These are phyloP conservation scores for Leptinotarsa rubiginosa DNA, from an alignment of 2,888 invertebrate genomes.

Conservation along the genomic window DNA sequence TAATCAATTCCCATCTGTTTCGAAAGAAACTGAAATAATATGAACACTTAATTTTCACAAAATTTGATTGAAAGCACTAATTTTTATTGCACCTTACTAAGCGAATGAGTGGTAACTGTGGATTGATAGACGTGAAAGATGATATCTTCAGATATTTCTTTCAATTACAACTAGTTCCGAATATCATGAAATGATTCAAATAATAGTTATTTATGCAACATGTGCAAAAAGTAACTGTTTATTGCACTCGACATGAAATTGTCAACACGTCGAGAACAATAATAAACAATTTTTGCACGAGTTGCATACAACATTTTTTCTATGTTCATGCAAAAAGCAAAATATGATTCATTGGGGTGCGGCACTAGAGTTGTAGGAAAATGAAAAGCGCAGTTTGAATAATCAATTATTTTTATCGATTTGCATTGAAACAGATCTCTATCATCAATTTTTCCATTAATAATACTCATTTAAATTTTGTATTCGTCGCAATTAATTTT, in stretches of 20 bases:
- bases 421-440: slow-evolving; percentile 7
- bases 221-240: neutral
- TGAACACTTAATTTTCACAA: neutral
- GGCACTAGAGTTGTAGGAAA: slow-evolving; percentile 1
- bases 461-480: slow-evolving; percentile 3
- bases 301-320: neutral
- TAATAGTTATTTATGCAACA: neutral
- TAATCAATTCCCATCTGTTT: neutral
- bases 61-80: neutral
- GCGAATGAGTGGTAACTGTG: neutral
- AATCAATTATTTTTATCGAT: neutral
- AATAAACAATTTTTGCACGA: neutral
- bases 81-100: neutral
- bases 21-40: neutral
- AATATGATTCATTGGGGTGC: neutral
- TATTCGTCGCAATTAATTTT: neutral
- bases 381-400: slow-evolving; percentile 1
- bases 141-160: neutral
- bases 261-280: neutral
- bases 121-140: neutral
- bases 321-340: neutral
- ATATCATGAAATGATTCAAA: neutral
- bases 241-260: neutral
- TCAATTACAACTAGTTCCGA: neutral
- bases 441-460: slow-evolving; percentile 1